A percentile compares a stretch with the other conserved stretches of the same genome.
These are phyloP conservation scores for Mormyrus lacerda DNA, from an alignment of 2,113 vertebrate species.

Conservation along the genomic window DNA sequence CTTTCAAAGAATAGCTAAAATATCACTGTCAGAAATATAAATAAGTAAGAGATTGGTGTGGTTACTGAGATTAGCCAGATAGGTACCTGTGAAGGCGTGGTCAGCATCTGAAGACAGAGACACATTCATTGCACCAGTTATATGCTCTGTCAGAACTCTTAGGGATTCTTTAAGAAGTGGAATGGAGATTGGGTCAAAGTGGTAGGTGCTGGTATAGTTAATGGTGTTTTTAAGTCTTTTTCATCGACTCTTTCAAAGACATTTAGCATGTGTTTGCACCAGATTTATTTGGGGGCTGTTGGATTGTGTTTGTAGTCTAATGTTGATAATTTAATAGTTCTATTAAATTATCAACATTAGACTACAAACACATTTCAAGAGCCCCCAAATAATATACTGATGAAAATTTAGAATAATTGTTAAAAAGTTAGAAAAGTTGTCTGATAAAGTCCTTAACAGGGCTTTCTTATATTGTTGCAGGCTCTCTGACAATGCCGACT, in stretches of 20 bases:
- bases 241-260: background rate
- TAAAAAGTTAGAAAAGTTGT: background rate
- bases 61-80: too few relatives aligned
- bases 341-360: background rate
- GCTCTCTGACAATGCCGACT: background rate
- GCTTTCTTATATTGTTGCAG: background rate
- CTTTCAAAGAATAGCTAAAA: too few relatives aligned
- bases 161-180: background rate
- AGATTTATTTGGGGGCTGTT: background rate
- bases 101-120: background rate
- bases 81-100: too few relatives aligned
- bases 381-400: background rate
- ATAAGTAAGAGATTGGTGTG: too few relatives aligned
- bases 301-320: background rate
- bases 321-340: background rate
- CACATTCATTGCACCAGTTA: background rate
- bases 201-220: background rate
- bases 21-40: too few relatives aligned
- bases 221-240: background rate
- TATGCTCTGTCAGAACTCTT: background rate
- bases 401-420: too few relatives aligned
- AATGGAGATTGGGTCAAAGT: background rate
- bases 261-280: background rate
- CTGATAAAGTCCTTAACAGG: background rate
- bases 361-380: background rate